phyloP scores from a whole-genome alignment of 64 coral and sea anemone genomes.

The Astreopora myriophthalma region DNA sequence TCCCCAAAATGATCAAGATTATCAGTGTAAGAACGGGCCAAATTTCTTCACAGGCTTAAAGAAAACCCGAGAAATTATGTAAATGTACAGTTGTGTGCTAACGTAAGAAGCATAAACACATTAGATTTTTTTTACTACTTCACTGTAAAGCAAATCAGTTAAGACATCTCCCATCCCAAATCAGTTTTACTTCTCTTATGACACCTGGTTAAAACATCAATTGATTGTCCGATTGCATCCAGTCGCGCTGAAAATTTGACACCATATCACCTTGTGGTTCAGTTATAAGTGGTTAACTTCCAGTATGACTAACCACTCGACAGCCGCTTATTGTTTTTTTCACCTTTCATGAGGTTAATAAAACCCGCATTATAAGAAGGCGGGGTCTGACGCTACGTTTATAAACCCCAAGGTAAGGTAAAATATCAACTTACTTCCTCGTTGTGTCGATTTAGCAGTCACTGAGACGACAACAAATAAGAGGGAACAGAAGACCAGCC shows the following conservation, averaged over 20 bases:
- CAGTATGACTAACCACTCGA: background rate
- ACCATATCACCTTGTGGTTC: background rate
- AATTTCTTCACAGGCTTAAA: no score
- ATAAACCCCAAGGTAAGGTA: background rate
- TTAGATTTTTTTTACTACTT: no score
- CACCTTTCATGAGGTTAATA: background rate
- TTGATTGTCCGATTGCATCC: no score
- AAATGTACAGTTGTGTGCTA: no score
- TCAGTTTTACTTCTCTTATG: background rate
- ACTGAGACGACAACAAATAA: conserved; percentile 76
- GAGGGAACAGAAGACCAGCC: conserved; percentile 83
- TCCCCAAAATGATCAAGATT: background rate
- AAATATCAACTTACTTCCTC: conserved; percentile 73
- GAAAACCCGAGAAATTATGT: no score
- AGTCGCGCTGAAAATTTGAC: no score
- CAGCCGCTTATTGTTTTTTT: background rate
- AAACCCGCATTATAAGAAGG: background rate
- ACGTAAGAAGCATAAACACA: no score
- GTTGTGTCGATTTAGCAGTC: conserved; percentile 73
- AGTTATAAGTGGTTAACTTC: background rate
- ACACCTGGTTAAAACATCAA: background rate
- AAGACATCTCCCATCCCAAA: no score
- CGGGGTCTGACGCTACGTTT: background rate
- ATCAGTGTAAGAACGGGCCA: no score
- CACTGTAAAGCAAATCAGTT: no score